phyloP scores from a whole-genome alignment of 2,888 invertebrate species.

The Ethmia dodecea region DNA sequence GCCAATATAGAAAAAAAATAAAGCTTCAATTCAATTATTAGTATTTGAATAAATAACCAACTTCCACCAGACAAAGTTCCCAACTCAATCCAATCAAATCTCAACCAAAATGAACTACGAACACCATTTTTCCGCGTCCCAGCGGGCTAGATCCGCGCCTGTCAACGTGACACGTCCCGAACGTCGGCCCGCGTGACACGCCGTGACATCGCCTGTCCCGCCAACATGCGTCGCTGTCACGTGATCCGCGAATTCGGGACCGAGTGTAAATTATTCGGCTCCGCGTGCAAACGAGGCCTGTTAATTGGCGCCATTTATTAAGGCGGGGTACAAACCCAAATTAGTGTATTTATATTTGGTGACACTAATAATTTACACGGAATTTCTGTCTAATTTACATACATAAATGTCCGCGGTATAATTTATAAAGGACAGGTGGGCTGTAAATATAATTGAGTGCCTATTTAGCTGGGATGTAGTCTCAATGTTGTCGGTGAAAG shows the following conservation, averaged over 20 bases:
- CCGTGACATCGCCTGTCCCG: slow-evolving; percentile 42
- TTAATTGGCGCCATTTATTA: slow-evolving; percentile 5
- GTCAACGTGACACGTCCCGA: slow-evolving; percentile 24
- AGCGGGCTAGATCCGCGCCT: slow-evolving; percentile 17
- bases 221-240: slow-evolving; percentile 20
- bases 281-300: slow-evolving; percentile 10
- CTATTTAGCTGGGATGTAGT: slow-evolving; percentile 2
- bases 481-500: background rate
- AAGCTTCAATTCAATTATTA: too few relatives aligned
- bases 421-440: slow-evolving; percentile 12
- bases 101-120: slow-evolving; percentile 27
- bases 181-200: slow-evolving; percentile 23
- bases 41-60: too few relatives aligned
- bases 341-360: slow-evolving; percentile 5
- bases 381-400: slow-evolving; percentile 11
- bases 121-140: slow-evolving; percentile 20
- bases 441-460: slow-evolving; percentile 8
- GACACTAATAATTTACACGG: slow-evolving; percentile 13
- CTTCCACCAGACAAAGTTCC: too few relatives aligned
- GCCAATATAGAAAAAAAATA: too few relatives aligned
- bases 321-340: background rate
- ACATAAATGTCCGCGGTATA: slow-evolving; percentile 6
- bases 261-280: slow-evolving; percentile 9
- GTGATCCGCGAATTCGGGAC: slow-evolving; percentile 10
- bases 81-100: too few relatives aligned